These are phyloP conservation scores for Micropoecilia bifurca DNA, from an alignment of 2,797 vertebrate genomes.

Conservation along the genomic window DNA sequence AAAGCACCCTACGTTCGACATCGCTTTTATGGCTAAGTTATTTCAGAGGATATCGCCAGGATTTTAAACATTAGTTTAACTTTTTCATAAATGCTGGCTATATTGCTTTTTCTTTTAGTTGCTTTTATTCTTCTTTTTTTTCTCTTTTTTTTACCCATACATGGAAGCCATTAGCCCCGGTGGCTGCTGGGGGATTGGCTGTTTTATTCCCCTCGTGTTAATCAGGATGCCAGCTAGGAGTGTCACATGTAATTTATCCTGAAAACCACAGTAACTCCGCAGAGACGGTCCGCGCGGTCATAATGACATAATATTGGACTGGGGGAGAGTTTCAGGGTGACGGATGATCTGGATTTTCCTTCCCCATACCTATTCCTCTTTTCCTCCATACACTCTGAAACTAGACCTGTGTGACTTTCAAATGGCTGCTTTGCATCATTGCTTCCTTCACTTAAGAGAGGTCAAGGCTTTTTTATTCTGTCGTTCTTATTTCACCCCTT, in stretches of 20 bases:
- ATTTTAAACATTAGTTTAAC: not conserved
- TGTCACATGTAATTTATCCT: slow-evolving; percentile 75
- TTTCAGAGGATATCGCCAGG: not conserved
- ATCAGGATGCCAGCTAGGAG: slow-evolving; percentile 76
- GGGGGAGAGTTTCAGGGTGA: slow-evolving; percentile 56
- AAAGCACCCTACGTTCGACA: not conserved
- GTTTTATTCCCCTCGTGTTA: slow-evolving; percentile 71
- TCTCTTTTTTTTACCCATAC: slow-evolving; percentile 38
- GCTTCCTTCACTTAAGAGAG: slow-evolving; percentile 19
- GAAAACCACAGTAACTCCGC: slow-evolving; percentile 68
- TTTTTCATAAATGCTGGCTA: slow-evolving; percentile 8
- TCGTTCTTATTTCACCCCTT: not conserved
- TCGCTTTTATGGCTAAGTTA: not conserved
- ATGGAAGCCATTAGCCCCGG: slow-evolving; percentile 71
- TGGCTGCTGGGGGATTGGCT: slow-evolving; percentile 61
- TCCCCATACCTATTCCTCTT: slow-evolving; percentile 29
- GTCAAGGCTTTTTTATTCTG: slow-evolving; percentile 17
- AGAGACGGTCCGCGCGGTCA: slow-evolving; percentile 56
- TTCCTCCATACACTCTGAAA: slow-evolving; percentile 44
- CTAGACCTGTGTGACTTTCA: slow-evolving; percentile 44
- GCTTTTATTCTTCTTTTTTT: slow-evolving; percentile 9
- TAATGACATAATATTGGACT: slow-evolving; percentile 72
- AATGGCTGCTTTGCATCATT: slow-evolving; percentile 47
- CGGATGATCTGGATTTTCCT: slow-evolving; percentile 67
- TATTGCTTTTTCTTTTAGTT: slow-evolving; percentile 23